Evolutionary conservation across 2,113 vertebrate genomes (phyloP).

Genomic region (Trichechus manatus): DNA sequence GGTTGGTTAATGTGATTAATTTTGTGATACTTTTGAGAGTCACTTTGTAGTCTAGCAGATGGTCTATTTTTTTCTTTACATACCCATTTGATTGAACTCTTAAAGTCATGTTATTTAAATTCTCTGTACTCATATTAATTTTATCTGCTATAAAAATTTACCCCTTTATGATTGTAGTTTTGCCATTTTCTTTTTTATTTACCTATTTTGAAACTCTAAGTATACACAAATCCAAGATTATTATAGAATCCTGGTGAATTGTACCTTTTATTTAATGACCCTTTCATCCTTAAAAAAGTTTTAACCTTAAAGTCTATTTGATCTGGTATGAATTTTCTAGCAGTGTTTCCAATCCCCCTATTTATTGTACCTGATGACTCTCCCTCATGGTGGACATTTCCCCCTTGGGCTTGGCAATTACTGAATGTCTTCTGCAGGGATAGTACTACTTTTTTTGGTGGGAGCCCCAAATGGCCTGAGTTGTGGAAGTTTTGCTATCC

Average conservation of each 20-base stretch:
- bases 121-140: not conserved
- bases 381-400: no score
- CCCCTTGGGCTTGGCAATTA: not conserved
- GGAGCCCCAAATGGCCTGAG: accelerated
- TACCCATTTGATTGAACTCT: not conserved
- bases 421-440: not conserved
- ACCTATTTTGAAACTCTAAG: not conserved
- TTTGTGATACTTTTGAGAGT: not conserved
- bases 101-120: not conserved
- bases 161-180: not conserved
- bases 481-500: not conserved
- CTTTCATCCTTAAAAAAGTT: no score
- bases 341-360: not conserved
- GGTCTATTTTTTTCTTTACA: not conserved
- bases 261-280: no score
- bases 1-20: not conserved
- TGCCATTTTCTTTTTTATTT: not conserved
- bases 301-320: not conserved
- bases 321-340: not conserved
- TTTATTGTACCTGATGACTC: no score
- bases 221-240: not conserved
- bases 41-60: not conserved
- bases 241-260: no score
- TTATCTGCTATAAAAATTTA: not conserved
- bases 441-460: not conserved